A percentile compares a stretch with the other conserved stretches of the same genome.
These are phyloP conservation scores for Trichonephila clavipes DNA, from an alignment of 1,140 invertebrate species.

Conservation along the genomic window DNA sequence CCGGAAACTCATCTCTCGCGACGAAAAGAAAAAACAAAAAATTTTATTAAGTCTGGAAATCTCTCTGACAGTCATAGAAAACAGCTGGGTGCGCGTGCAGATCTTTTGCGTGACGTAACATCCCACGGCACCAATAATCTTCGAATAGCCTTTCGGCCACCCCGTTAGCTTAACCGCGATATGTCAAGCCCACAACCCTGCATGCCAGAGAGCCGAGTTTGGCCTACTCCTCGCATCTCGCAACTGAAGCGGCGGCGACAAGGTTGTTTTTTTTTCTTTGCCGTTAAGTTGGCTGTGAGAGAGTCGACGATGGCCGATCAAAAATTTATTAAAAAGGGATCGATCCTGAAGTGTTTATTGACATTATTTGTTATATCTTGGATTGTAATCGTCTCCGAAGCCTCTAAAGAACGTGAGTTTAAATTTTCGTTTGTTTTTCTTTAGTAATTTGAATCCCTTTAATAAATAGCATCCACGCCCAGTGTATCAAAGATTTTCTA, in stretches of 20 bases:
- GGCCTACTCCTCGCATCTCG: neutral
- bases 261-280: neutral
- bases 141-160: constrained; percentile 14
- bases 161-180: constrained; percentile 43
- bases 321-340: neutral
- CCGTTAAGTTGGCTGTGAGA: constrained; percentile 19
- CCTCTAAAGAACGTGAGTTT: constrained; percentile 56
- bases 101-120: constrained; percentile 54
- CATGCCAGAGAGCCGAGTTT: constrained; percentile 7
- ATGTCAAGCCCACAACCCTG: neutral
- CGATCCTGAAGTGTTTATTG: neutral
- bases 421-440: neutral
- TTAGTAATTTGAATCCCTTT: neutral
- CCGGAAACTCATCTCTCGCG: constrained; percentile 46
- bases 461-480: constrained; percentile 48
- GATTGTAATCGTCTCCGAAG: neutral
- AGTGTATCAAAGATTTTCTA: neutral
- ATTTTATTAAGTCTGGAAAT: constrained; percentile 44
- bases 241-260: constrained; percentile 1
- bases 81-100: constrained; percentile 60
- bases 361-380: constrained; percentile 22
- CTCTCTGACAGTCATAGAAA: constrained; percentile 49
- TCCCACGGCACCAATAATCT: constrained; percentile 34
- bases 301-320: constrained; percentile 30
- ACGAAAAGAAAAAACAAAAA: constrained; percentile 29